Evolutionary conservation across 2,888 invertebrate species (phyloP), one percentile per base, ranked within the genome.

Genomic region (Nomada ferruginata): DNA sequence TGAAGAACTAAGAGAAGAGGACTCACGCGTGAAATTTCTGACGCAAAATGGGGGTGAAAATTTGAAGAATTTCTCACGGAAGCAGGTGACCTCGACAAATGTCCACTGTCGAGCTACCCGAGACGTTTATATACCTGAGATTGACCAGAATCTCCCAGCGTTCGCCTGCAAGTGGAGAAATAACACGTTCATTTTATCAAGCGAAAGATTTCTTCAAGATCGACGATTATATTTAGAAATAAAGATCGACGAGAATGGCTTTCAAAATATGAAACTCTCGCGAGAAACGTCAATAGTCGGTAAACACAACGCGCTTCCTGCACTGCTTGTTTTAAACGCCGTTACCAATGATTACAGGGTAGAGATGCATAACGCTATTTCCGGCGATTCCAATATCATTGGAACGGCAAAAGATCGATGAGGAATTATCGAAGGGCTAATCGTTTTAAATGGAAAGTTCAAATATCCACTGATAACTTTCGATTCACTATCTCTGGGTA

Each of bases 191-290:
- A 61, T 92, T 9, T 75, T 92, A 4, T 89, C 91, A 23, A 91
- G 92, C 60, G 88, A 88, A 18, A 89, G 90, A 84, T 92, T 92
- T 68, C 70, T 87, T 3, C 71, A 90, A 52, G 91, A 92, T 61
- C 88, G 82, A 57, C 84, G 89, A 20, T 74, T 81, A 10, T 79
- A 84, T 15, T 83, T 91, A 44, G 85, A 88, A 5, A 76, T 92
- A 4, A 86, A 80, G 55, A 75, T 92, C 23, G 88, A 91, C 42
- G 90, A 89, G 10, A 60, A 55, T 2, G 87, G 77, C 0, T 89
- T 88, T 64, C 73, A 78, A 44, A 86, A 80, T 23, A 65, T 89
- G 15, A 83, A 66, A 2, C 64, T 59, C 0, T n/a, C 79, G 1
- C 52, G 80, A 11, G 78, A 74, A 26, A n/a, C 47, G 20, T 59